Evolutionary conservation across 2,888 invertebrate species (phyloP), one percentile per base, ranked within the genome.

Genomic region (Nomada flava): DNA sequence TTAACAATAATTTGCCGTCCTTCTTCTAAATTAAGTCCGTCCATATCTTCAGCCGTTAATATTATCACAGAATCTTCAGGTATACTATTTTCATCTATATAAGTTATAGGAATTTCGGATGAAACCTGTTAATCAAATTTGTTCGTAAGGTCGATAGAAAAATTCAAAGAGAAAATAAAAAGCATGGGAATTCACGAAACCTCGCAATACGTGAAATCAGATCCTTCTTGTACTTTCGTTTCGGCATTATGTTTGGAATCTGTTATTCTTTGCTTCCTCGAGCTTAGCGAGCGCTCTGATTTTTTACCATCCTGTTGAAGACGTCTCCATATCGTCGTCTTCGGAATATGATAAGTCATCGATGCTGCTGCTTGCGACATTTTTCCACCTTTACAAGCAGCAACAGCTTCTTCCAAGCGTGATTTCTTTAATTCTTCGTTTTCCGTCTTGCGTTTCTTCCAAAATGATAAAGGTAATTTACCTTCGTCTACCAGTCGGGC

Each of bases 351-450:
- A 84, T 92, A 94, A 23, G 92, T 91, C 72, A 91, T 84, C 3
- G 94, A 93, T 26, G 94, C 94, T 2, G 92, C 90, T 15, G 94
- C 94, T 86, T 94, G 94, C 0, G 94, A 94, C 94, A 94, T 94
- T 90, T 91, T 93, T 1, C 94, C 94, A 47, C 91, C 91, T 84
- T 91, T 93, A 72, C 94, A 94, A 11, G 94, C 94, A 23, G 92
- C 92, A 4, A 94, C 94, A 10, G 94, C 94, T 79, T 94, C 92
- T 59, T 93, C 92, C 11, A 94, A 88, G 44, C 94, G 89, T 29
- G 89, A 84, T 76, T 89, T 91, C 72, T 94, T 94, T 11, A 89
- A 83, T 20, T 89, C 90, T 73, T 94, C 94, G 47, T 91, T 90
- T 42, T 92, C 92, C 1, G 91, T 90, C 59, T 92, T 92, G 63